Percentiles rank a stretch among this genome's conserved stretches.
Evolutionary conservation across 2,888 invertebrate species (phyloP).

Genomic region (Empis livida): DNA sequence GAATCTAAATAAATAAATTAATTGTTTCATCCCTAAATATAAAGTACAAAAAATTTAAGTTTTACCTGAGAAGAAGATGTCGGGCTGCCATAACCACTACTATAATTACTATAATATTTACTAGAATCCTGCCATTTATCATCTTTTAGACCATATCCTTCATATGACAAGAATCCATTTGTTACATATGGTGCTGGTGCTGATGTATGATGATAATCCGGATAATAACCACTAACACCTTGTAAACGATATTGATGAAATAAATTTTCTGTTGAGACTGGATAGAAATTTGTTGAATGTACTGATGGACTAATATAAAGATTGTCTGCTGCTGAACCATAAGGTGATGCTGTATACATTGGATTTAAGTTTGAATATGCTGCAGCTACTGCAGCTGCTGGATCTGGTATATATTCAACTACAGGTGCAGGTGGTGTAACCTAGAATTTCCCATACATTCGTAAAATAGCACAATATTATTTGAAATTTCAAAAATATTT

Average conservation of each 20-base stretch:
- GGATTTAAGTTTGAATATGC: conserved; percentile 71
- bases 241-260: conserved; percentile 85
- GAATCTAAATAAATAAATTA: conserved; percentile 18
- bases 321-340: conserved; percentile 48
- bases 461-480: neutral
- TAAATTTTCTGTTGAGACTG: conserved; percentile 68
- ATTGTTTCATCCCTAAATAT: neutral
- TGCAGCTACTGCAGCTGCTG: conserved; percentile 51
- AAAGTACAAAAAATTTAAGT: no score
- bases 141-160: conserved; percentile 42
- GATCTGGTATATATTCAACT: conserved; percentile 38
- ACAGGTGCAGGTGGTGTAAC: conserved; percentile 31
- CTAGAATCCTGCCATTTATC: conserved; percentile 37
- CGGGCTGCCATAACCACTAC: conserved; percentile 35
- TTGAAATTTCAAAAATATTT: conserved; percentile 18
- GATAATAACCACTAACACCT: conserved; percentile 58
- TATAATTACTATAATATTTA: conserved; percentile 41
- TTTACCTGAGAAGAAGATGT: conserved; percentile 33
- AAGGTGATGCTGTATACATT: conserved; percentile 62
- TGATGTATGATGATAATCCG: conserved; percentile 61
- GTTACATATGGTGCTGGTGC: conserved; percentile 49
- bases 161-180: conserved; percentile 62
- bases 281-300: conserved; percentile 60
- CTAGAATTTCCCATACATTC: conserved; percentile 10
- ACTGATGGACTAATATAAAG: conserved; percentile 38